phyloP scores from a whole-genome alignment of 2,797 vertebrate species.

The Enteromius fasciolatus region DNA sequence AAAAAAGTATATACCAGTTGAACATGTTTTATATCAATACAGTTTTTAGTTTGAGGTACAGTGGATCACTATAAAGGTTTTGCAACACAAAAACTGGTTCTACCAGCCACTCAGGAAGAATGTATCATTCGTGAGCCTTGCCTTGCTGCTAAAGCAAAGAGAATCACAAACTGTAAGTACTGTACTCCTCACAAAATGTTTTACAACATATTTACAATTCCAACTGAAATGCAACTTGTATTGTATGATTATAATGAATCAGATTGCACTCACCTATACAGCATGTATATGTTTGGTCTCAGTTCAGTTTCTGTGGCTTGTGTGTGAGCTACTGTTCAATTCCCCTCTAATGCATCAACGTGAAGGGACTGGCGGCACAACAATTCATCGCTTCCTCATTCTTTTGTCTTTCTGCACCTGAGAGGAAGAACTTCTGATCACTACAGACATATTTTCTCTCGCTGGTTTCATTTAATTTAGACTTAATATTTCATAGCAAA shows the following conservation, averaged over 20 bases:
- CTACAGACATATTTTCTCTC: slow-evolving; percentile 19
- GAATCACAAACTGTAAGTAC: not conserved
- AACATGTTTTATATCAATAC: not conserved
- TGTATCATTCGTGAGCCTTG: not conserved
- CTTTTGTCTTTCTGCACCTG: slow-evolving; percentile 55
- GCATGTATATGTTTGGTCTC: not conserved
- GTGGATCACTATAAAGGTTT: not conserved
- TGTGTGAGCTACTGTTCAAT: not conserved
- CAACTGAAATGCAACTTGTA: not conserved
- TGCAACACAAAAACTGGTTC: slow-evolving; percentile 26
- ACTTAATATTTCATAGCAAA: not conserved
- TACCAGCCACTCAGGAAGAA: not conserved
- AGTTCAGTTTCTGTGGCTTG: not conserved
- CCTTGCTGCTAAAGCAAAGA: not conserved
- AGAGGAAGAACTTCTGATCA: slow-evolving; percentile 34
- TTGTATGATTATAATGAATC: not conserved
- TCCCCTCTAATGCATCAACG: slow-evolving; percentile 43
- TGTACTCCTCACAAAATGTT: not conserved
- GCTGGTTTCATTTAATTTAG: not conserved
- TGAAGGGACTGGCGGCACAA: slow-evolving; percentile 5
- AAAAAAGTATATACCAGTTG: not conserved
- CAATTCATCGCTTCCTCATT: slow-evolving; percentile 73
- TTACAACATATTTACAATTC: not conserved
- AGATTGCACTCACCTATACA: slow-evolving; percentile 42
- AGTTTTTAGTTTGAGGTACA: not conserved